These are phyloP conservation scores for Nomia melanderi DNA, from an alignment of 1,140 invertebrate species.

Conservation along the genomic window DNA sequence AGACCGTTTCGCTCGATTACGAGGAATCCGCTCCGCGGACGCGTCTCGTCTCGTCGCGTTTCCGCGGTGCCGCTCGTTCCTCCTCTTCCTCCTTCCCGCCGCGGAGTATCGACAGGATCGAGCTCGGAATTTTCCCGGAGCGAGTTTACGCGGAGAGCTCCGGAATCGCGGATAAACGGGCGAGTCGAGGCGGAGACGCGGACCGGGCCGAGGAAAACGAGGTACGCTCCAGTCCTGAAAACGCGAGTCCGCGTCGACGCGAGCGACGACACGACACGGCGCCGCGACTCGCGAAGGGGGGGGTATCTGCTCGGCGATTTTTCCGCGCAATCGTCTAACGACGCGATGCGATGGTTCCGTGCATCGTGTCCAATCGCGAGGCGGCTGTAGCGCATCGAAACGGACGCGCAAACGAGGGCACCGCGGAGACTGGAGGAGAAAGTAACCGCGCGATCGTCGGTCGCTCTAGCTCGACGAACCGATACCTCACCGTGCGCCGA, in stretches of 20 bases:
- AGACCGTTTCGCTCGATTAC: neutral
- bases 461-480: slow-evolving; percentile 2
- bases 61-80: neutral
- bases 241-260: too few relatives aligned
- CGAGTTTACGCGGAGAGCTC: too few relatives aligned
- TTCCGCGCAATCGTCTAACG: neutral
- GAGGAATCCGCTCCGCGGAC: neutral
- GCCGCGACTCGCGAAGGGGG: too few relatives aligned
- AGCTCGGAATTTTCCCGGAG: too few relatives aligned
- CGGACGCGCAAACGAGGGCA: slow-evolving; percentile 35
- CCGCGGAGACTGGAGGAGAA: slow-evolving; percentile 43
- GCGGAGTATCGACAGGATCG: too few relatives aligned
- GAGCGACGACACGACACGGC: too few relatives aligned
- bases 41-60: slow-evolving; percentile 20
- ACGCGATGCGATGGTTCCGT: slow-evolving; percentile 10
- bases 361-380: neutral
- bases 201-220: too few relatives aligned
- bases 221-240: too few relatives aligned
- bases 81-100: too few relatives aligned
- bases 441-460: slow-evolving; percentile 31
- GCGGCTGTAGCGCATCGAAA: slow-evolving; percentile 22
- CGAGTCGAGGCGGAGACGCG: too few relatives aligned
- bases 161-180: too few relatives aligned
- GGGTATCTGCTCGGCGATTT: neutral
- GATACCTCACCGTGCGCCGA: neutral